These are phyloP conservation scores for Anarsia innoxiella DNA, from an alignment of 2,888 invertebrate species.

Conservation along the genomic window DNA sequence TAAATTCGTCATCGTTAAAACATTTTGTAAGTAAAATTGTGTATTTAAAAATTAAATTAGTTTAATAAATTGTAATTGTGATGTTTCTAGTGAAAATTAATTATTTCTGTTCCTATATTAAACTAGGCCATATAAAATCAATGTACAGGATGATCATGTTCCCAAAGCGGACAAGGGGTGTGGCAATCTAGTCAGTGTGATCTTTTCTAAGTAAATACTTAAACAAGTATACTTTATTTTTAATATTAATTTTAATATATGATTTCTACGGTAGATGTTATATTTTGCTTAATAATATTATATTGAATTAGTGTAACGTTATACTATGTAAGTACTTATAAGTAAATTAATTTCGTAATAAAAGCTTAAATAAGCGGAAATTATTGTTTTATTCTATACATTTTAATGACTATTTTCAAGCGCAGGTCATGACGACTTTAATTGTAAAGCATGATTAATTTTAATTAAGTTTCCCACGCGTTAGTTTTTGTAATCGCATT, in stretches of 20 bases:
- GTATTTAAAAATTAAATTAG: neutral
- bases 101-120: no score
- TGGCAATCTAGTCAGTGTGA: conserved; percentile 74
- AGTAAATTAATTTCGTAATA: conserved; percentile 33
- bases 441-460: no score
- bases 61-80: neutral
- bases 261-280: conserved; percentile 25
- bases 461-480: no score
- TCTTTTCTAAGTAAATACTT: conserved; percentile 39
- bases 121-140: no score
- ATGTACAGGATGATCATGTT: conserved; percentile 19
- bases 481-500: no score
- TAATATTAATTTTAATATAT: conserved; percentile 27
- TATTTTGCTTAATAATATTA: conserved; percentile 25
- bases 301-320: no score
- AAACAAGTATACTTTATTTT: conserved; percentile 27
- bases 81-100: neutral
- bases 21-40: no score
- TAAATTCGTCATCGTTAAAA: no score
- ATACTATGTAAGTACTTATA: no score
- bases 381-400: conserved; percentile 16
- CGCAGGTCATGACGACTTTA: no score
- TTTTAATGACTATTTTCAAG: neutral
- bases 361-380: conserved; percentile 18
- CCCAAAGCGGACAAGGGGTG: conserved; percentile 65